These are phyloP conservation scores for Drosophila insularis DNA, from an alignment of 1,140 invertebrate species.

Conservation along the genomic window DNA sequence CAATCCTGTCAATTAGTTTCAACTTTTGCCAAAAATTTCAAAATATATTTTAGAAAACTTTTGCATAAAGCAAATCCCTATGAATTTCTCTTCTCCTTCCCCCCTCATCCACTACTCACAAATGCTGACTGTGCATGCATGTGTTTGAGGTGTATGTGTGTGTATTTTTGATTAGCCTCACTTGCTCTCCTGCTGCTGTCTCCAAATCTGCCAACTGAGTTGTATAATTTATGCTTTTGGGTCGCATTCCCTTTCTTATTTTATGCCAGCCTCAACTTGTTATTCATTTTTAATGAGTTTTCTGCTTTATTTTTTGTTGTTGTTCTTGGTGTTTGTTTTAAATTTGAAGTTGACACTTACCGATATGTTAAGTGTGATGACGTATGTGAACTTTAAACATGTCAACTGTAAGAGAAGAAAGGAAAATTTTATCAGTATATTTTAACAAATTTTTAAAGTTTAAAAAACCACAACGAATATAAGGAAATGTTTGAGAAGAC, in stretches of 20 bases:
- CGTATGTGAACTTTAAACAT: slow-evolving; percentile 53
- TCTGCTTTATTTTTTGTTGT: slow-evolving; percentile 13
- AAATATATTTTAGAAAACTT: slow-evolving; percentile 7
- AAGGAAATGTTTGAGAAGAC: too few relatives aligned
- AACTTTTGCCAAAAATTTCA: slow-evolving; percentile 59
- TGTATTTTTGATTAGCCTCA: slow-evolving; percentile 76
- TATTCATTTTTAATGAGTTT: slow-evolving; percentile 53
- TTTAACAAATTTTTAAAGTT: too few relatives aligned
- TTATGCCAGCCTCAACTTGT: slow-evolving; percentile 19
- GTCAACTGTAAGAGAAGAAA: slow-evolving; percentile 58
- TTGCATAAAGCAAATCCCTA: slow-evolving; percentile 1
- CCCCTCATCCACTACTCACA: slow-evolving; percentile 11
- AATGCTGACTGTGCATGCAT: slow-evolving; percentile 6
- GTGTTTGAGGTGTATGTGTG: slow-evolving; percentile 23
- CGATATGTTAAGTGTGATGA: slow-evolving; percentile 48
- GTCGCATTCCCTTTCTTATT: neutral
- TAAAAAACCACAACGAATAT: too few relatives aligned
- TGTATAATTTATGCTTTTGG: slow-evolving; percentile 15
- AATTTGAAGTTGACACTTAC: slow-evolving; percentile 53
- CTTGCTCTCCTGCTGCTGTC: slow-evolving; percentile 16
- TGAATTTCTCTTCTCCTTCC: neutral
- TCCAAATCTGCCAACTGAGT: slow-evolving; percentile 3
- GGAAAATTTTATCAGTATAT: neutral
- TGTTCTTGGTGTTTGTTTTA: slow-evolving; percentile 28
- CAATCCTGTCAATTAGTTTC: slow-evolving; percentile 57